Conservation (phyloP, 2,888 invertebrate species). For the Himalopsyche japonica region DNA sequence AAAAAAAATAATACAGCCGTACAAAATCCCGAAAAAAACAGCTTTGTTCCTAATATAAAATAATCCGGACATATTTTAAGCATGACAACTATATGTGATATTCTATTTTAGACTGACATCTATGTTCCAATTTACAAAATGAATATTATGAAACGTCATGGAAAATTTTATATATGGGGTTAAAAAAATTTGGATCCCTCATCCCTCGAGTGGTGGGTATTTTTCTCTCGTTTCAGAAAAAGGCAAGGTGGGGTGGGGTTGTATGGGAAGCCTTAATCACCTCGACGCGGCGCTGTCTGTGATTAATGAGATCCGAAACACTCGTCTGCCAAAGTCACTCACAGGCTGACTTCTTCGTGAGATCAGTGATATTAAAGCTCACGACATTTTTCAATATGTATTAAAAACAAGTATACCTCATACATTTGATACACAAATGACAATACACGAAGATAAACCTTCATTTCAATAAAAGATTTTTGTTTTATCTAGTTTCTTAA, state of each 20-base stretch:
- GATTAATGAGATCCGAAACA: neutral
- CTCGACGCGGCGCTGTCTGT: neutral
- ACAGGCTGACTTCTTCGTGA: neutral
- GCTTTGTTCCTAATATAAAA: too few relatives aligned
- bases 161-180: neutral
- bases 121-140: neutral
- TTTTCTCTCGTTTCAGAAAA: neutral
- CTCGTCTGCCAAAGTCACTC: neutral
- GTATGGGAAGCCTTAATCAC: neutral
- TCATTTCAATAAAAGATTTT: too few relatives aligned
- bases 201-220: neutral
- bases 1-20: too few relatives aligned
- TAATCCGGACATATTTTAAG: too few relatives aligned
- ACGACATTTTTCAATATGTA: too few relatives aligned
- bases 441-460: too few relatives aligned
- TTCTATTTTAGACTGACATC: neutral
- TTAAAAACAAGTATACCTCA: too few relatives aligned
- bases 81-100: too few relatives aligned
- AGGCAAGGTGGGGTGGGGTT: neutral
- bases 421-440: too few relatives aligned
- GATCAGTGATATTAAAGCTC: neutral
- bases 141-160: neutral
- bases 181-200: neutral
- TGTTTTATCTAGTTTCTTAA: too few relatives aligned
- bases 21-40: too few relatives aligned